Evolutionary conservation across 35 echinoderm and acorn worm species (phyloP), one percentile per base, ranked within the genome.

Genomic region (Apostichopus parvimensis): DNA sequence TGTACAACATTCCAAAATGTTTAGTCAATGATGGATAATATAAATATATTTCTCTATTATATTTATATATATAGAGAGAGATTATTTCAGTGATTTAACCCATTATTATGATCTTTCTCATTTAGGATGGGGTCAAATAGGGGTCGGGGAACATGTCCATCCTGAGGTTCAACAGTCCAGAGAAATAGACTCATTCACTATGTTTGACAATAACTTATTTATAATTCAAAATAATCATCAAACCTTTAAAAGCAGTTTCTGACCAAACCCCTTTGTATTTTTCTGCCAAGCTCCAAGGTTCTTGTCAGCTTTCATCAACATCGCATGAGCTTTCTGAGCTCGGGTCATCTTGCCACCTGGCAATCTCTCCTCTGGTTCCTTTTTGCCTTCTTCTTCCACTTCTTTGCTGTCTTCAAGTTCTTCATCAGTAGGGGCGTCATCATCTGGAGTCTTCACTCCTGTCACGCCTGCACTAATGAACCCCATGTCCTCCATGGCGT

Each of bases 231-330:
- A 45, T n/a, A n/a, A n/a, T n/a, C n/a, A n/a, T n/a, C 34, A 45
- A 45, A 98, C 96, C 92, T 95, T 80, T 64, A 94, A 84, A 1
- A 98, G 73, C 23, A 98, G 91, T 72, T 98, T 98, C 45, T 98
- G 73, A 79, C 96, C 96, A 75, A 95, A 80, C 73, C 96, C 96
- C 78, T 80, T 95, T 72, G 96, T 98, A 83, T 98, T 87, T 82
- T 95, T 98, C 87, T 98, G 90, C 96, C 96, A 98, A 13, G 79
- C 72, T 54, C 94, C 96, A 65, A 98, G 92, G 20, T 94, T 83
- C 76, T 94, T 98, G 87, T 98, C 96, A 12, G 96, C 55, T 14
- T 92, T 92, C 92, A 93, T 94, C 78, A 95, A 52, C 26, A 89
- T 85, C 5, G 92, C 94, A 73, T 95, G 94, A 14, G 64, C 58